Evolutionary conservation across 2,888 invertebrate genomes (phyloP), one percentile per base, ranked within the genome.

Genomic region (Drosophila neoperkinsi): DNA sequence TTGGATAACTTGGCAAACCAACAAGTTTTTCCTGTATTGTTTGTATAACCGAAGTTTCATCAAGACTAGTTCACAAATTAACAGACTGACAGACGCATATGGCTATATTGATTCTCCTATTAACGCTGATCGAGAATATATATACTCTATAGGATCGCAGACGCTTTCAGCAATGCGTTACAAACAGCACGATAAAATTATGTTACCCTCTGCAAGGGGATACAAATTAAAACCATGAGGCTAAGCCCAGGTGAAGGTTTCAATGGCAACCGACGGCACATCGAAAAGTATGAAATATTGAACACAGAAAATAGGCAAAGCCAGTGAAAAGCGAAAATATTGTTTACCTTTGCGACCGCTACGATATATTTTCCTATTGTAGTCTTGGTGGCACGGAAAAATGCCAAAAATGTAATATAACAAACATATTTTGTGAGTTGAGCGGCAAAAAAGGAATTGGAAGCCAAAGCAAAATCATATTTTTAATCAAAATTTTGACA

Each of bases 401-500:
- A 56, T 59, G 64, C 71, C 66, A 50, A 73, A 78, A 84, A 88
- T 81, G 56, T 72, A 76, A 88, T 86, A 78, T 74, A 72, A 81
- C 71, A 71, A 84, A 63, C 76, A 61, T 69, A 66, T 80, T 85
- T 66, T 59, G 57, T 55, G 38, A 65, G 31, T 61, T 43, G 51
- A 63, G 16, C 25, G 28, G 30, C 50, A 61, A 56, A 21, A 38
- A 53, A 66, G 18, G n/a, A 58, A 61, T 46, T 49, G 10, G 72
- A 81, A 84, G 87, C 84, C 82, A 84, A 71, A 80, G 74, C 71
- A 69, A 66, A 78, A 68, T 71, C 53, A 60, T 71, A 71, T 65
- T 79, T 89, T 87, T 82, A 89, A 82, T 89, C 74, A 89, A 89
- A 84, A 71, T 62, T 56, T 61, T 16, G 46, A 33, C 63, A 61